A percentile compares a stretch with the other conserved stretches of the same genome.
Conservation (phyloP, 1,140 invertebrate species). For the Listronotus bonariensis region DNA sequence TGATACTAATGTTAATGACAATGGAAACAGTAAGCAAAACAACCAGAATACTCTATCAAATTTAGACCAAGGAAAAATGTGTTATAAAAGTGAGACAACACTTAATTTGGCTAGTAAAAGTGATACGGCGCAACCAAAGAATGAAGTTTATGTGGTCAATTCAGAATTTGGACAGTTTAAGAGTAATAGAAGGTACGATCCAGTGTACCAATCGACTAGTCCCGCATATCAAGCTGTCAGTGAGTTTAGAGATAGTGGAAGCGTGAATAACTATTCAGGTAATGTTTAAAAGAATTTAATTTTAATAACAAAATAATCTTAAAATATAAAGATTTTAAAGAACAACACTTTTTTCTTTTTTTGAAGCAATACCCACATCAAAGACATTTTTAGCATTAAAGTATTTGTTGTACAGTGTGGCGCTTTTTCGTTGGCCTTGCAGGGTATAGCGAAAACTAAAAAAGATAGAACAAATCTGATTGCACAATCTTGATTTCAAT, state of each 20-base stretch:
- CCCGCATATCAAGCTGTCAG: conserved; percentile 10
- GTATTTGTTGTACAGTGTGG: too few species aligned
- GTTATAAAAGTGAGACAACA: conserved; percentile 15
- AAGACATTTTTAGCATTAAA: too few species aligned
- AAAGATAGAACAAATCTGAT: too few species aligned
- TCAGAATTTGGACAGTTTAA: conserved; percentile 46
- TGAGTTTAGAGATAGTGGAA: neutral
- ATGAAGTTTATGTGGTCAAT: conserved; percentile 39
- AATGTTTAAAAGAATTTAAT: neutral
- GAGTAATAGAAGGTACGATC: conserved; percentile 44
- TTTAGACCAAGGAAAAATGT: conserved; percentile 1
- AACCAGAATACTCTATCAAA: conserved; percentile 34
- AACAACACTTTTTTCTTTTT: neutral
- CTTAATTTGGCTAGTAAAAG: neutral
- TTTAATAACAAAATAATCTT: neutral
- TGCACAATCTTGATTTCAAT: too few species aligned
- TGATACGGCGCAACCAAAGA: neutral
- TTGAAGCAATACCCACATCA: too few species aligned
- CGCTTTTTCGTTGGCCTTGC: too few species aligned
- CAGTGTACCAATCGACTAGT: conserved; percentile 35
- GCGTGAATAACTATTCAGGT: conserved; percentile 10
- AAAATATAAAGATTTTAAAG: conserved; percentile 1
- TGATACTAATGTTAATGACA: conserved; percentile 42
- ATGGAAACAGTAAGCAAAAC: conserved; percentile 38
- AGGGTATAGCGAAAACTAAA: too few species aligned